These are phyloP conservation scores for Planococcus citri DNA, from an alignment of 1,140 invertebrate genomes.

Conservation along the genomic window DNA sequence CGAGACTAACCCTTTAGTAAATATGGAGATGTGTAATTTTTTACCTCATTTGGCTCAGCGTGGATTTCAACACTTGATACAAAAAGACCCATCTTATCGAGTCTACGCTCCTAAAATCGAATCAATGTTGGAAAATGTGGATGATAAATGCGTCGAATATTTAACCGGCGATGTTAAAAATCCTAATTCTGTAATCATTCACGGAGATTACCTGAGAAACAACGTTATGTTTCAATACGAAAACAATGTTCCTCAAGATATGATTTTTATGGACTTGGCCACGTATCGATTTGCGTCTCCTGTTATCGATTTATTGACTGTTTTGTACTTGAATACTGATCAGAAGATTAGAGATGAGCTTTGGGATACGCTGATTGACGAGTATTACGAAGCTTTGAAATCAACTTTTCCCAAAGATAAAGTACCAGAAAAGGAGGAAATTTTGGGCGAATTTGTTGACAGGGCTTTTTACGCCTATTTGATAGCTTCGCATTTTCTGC, in stretches of 20 bases:
- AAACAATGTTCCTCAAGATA: slow-evolving; percentile 26
- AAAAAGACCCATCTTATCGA: neutral
- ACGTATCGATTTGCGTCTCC: slow-evolving; percentile 32
- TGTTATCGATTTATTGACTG: slow-evolving; percentile 34
- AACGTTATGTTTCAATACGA: slow-evolving; percentile 31
- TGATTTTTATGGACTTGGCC: slow-evolving; percentile 36
- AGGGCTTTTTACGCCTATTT: neutral
- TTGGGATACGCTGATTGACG: slow-evolving; percentile 30
- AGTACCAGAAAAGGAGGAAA: neutral
- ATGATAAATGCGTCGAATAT: neutral
- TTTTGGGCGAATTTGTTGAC: neutral
- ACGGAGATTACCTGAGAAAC: slow-evolving; percentile 36
- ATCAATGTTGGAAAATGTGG: neutral
- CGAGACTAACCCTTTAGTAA: neutral
- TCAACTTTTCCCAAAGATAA: neutral
- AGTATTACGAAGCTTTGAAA: slow-evolving; percentile 31
- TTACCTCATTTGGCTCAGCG: neutral
- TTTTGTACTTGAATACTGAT: slow-evolving; percentile 33
- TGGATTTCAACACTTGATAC: neutral
- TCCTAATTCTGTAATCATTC: slow-evolving; percentile 33
- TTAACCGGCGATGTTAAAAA: slow-evolving; percentile 15
- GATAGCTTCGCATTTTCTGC: neutral
- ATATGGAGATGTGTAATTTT: neutral
- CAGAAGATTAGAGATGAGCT: slow-evolving; percentile 25
- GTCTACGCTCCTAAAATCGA: neutral